Percentiles rank a stretch among this genome's conserved stretches.
Evolutionary conservation across 1,140 invertebrate genomes (phyloP).

Genomic region (Xylocopa sonorina): DNA sequence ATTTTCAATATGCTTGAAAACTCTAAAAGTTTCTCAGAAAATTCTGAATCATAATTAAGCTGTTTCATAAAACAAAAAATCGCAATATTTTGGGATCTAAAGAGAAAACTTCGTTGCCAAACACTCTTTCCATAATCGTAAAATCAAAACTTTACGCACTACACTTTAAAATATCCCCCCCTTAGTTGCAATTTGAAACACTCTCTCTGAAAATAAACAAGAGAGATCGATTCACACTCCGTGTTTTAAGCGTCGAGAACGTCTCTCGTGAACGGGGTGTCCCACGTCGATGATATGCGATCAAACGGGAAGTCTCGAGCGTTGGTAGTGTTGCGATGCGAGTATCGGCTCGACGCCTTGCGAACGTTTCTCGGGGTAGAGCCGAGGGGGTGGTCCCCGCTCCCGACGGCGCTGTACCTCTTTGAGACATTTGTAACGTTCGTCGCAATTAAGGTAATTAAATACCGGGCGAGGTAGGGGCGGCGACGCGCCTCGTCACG

Average conservation of each 20-base stretch:
- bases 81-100: too few relatives aligned
- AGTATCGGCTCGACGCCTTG: conserved; percentile 65
- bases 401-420: conserved; percentile 14
- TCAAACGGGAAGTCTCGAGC: background rate
- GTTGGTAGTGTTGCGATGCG: background rate
- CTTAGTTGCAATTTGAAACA: too few relatives aligned
- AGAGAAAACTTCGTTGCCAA: too few relatives aligned
- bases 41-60: too few relatives aligned
- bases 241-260: conserved; percentile 13
- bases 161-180: too few relatives aligned
- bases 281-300: background rate
- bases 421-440: conserved; percentile 80
- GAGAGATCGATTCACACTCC: background rate
- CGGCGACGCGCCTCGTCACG: conserved; percentile 48
- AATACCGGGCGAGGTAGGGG: conserved; percentile 17
- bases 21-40: too few relatives aligned
- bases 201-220: too few relatives aligned
- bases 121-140: too few relatives aligned
- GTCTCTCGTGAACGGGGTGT: background rate
- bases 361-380: conserved; percentile 78
- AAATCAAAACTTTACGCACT: too few relatives aligned
- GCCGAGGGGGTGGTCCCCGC: background rate
- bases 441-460: conserved; percentile 71
- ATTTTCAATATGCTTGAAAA: too few relatives aligned
- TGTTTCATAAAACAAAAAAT: too few relatives aligned